Evolutionary conservation across 2,888 invertebrate species (phyloP), one percentile per base, ranked within the genome.

Genomic region (Apodemia duryi): DNA sequence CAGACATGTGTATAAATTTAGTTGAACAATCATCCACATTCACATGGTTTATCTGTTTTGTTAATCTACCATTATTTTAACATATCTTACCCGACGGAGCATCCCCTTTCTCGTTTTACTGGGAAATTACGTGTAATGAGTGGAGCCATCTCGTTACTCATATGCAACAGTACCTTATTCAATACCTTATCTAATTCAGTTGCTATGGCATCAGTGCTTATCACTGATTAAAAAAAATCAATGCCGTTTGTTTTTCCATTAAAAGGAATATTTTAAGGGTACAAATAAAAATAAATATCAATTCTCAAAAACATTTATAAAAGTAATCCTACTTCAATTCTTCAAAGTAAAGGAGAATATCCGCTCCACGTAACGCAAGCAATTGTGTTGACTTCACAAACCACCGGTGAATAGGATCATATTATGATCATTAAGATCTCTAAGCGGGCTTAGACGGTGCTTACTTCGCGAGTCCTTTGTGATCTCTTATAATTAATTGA

Each of bases 401-500:
- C 81, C 79, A 77, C 78, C 70, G 69, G 75, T 74, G 74, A 81
- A 78, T 77, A 76, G 72, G 77, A 81, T 64, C 64, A 82, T 86
- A 84, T 84, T 76, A 82, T 74, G 78, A 83, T 85, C 85, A 83
- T 86, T 85, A 86, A 79, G 82, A 81, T 77, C 79, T 57, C 78
- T 74, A 73, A 76, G 73, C 74, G 74, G 75, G 73, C 76, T 79
- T 76, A 80, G 76, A 76, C 77, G 76, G 68, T 75, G 83, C 84
- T 84, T 82, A 84, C 75, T 75, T 70, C 65, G 77, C 78, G 75
- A 74, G 74, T 81, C 82, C 80, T 84, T 85, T 85, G 83, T 86
- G 82, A 84, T 83, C 81, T 80, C 74, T 64, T 73, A 70, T 86
- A 85, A 86, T 86, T 84, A 87, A 86, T 85, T 83, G 81, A 82